Base-by-base conservation (phyloP, 1,140 invertebrate genomes). In the Eupristina koningsbergeri region DNA sequence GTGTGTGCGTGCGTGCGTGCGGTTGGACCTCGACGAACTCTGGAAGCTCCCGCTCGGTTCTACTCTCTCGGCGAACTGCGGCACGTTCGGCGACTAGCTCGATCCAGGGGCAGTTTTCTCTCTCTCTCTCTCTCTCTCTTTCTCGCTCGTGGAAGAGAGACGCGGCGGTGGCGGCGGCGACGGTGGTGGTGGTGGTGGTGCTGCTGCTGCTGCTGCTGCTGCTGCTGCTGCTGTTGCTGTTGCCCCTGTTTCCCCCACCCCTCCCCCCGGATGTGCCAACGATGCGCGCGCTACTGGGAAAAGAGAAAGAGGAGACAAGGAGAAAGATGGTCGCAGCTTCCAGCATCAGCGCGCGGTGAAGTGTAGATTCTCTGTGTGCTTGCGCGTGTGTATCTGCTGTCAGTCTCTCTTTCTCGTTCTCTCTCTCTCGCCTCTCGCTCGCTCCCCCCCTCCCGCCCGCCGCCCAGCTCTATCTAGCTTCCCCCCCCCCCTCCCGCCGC, bases 1-100 rank as follows among this genome's bases (percentile, higher is more conserved):
- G 47, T 71, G 67, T n/a, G 6, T 71, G 6, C 22, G 64, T 67
- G 39, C 8, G n/a, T 50, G 63, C 63, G 45, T 76, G 74, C 13
- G 22, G 50, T 76, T 13, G 31, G 22, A 69, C 22, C 45, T 34
- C n/a, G 76, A 31, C 15, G 41, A n/a, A 50, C 83, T n/a, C 45
- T 63, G 53, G n/a, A 58, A 0, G 47, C 31, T 69, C 67, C 17
- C 41, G 47, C 64, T 73, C 64, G 79, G 64, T 73, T 26, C 47
- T 39, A 71, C 45, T 80, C 79, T 69, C 79, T 71, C 67, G 67
- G 47, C 79, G 31, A 53, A 80, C 67, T 80, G 79, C 79, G 45
- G 39, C 67, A 41, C 67, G 36, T 39, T 41, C 63, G 11, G 39
- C 29, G 39, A 41, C 39, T 36, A 63, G 64, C 76, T 79, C 58